Evolutionary conservation across 92 coral and sea anemone species (phyloP).

Genomic region (Palythoa heliodiscus): DNA sequence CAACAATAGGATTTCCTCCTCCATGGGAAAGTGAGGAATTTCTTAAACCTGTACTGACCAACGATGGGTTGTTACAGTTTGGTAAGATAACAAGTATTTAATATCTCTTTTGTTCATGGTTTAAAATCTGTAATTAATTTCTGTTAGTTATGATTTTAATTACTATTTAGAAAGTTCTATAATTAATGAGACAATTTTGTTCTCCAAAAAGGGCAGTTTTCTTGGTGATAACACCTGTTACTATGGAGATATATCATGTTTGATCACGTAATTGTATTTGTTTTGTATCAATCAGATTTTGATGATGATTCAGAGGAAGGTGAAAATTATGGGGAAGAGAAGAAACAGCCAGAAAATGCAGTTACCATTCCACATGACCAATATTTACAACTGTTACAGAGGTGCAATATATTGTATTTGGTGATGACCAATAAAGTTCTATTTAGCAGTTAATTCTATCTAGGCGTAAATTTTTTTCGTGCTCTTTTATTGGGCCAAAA

Average conservation of each 20-base stretch:
- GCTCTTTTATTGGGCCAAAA: too few relatives aligned
- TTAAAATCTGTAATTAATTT: too few relatives aligned
- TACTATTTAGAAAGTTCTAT: too few relatives aligned
- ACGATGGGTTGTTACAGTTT: slow-evolving; percentile 85
- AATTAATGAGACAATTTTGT: too few relatives aligned
- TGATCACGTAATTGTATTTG: background rate
- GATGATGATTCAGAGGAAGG: slow-evolving; percentile 71
- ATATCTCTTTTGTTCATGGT: too few relatives aligned
- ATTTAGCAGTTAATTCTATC: too few relatives aligned
- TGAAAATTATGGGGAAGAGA: background rate
- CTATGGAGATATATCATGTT: too few relatives aligned
- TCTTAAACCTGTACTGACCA: slow-evolving; percentile 75
- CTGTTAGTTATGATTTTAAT: too few relatives aligned
- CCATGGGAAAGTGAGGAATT: slow-evolving; percentile 90
- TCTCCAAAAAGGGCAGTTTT: too few relatives aligned
- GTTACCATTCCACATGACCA: slow-evolving; percentile 59
- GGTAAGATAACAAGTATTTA: slow-evolving; percentile 57
- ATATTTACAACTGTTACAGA: slow-evolving; percentile 64
- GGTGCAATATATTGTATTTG: slow-evolving; percentile 25
- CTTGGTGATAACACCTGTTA: too few relatives aligned
- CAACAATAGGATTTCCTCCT: slow-evolving; percentile 50
- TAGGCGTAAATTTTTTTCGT: too few relatives aligned
- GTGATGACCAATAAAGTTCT: background rate
- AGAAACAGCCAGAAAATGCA: background rate
- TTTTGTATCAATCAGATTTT: slow-evolving; percentile 53